Base-by-base conservation (phyloP, 2,888 invertebrate genomes). In the Capitulum mitella region DNA sequence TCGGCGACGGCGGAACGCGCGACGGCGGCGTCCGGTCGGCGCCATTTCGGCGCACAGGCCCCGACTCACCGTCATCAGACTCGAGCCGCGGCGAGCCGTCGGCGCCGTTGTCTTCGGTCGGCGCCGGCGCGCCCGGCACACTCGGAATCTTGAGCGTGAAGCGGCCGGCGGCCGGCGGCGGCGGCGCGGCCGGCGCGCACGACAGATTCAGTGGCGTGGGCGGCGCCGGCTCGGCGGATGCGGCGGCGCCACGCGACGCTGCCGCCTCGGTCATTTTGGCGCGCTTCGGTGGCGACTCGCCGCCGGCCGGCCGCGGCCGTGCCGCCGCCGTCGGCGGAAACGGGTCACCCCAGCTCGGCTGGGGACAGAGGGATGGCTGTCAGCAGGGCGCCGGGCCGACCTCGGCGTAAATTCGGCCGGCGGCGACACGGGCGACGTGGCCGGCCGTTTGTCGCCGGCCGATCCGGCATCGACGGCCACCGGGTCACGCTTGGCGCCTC, bases 81-180 rank as follows among this genome's bases (percentile, higher is more conserved):
- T 61, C 61, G 61, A 61, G 32, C 14, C 61, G 61, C 32, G 61
- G 61, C 61, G 61, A 61, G 14, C 32, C 61, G 32, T 61, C 61
- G 32, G 61, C 16, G 61, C 61, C 61, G 61, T 32, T 32, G 32
- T 61, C 61, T 32, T 61, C 61, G 61, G 32, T 1, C n/a, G 32
- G 12, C 51, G 51, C 51, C 51, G 51, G 19, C 54, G 61, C 61
- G 61, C 61, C 61, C 61, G 61, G 61, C 61, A 61, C 61, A 3
- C n/a, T 61, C 32, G 61, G 61, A 32, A 61, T 61, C 61, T 61
- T 61, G 1, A 61, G 61, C 61, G 61, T 61, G 61, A 61, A 61
- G n/a, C 61, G 61, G 61, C 32, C 32, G 61, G 61, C 29, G 14
- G 12, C n/a, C 61, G 61, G 14, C 61, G 58, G 58, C n/a, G 61